A percentile compares a stretch with the other conserved stretches of the same genome.
Conservation (phyloP, 2,888 invertebrate species). For the Galerucella pusilla region DNA sequence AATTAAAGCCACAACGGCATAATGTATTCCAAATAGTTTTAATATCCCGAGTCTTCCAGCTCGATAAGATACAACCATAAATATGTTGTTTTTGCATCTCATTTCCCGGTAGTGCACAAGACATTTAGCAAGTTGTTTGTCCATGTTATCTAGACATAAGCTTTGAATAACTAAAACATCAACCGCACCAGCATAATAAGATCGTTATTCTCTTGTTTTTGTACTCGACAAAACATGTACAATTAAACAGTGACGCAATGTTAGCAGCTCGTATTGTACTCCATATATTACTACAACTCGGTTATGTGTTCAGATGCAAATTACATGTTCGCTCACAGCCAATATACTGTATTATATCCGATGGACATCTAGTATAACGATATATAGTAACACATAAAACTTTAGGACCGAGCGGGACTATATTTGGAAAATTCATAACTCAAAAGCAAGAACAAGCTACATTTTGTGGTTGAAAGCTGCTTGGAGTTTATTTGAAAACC, state of each 20-base stretch:
- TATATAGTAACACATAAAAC: neutral
- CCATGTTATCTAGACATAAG: slow-evolving; percentile 34
- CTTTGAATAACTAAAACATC: slow-evolving; percentile 33
- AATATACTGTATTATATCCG: neutral
- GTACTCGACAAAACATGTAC: slow-evolving; percentile 27
- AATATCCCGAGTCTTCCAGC: neutral
- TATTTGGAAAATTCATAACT: no score
- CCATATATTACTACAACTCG: slow-evolving; percentile 17
- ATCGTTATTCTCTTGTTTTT: slow-evolving; percentile 35
- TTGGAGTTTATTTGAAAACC: no score
- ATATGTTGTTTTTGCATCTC: slow-evolving; percentile 28
- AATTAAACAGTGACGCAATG: slow-evolving; percentile 30
- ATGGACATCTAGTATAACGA: neutral
- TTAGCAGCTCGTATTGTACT: slow-evolving; percentile 23
- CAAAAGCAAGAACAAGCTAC: no score
- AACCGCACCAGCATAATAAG: slow-evolving; percentile 29
- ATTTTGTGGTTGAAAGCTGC: no score
- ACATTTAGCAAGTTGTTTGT: slow-evolving; percentile 29
- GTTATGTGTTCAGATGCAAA: slow-evolving; percentile 29
- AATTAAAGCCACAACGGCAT: neutral
- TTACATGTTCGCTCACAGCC: slow-evolving; percentile 13
- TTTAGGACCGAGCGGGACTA: neutral
- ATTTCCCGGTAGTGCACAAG: slow-evolving; percentile 16
- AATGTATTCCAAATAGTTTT: slow-evolving; percentile 7
- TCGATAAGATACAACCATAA: slow-evolving; percentile 25